Evolutionary conservation across 2,888 invertebrate species (phyloP).

Genomic region (Dolichopus griseipennis): DNA sequence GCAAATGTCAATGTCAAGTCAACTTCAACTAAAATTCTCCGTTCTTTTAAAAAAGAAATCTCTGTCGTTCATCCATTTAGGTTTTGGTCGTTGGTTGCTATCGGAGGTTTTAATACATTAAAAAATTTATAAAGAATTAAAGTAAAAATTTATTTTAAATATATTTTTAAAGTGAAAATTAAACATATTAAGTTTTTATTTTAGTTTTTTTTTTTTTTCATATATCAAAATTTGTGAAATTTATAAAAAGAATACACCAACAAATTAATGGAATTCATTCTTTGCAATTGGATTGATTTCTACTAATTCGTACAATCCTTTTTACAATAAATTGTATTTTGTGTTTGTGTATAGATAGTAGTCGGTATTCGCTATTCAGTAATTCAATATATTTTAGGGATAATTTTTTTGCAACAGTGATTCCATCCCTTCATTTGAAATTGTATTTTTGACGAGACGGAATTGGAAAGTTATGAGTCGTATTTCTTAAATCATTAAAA

Average conservation of each 20-base stretch:
- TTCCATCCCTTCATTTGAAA: neutral
- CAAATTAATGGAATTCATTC: no score
- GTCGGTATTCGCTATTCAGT: neutral
- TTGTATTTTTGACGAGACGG: neutral
- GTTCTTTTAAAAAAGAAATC: neutral
- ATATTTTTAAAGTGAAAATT: neutral
- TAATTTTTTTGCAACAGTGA: neutral
- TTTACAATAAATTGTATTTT: no score
- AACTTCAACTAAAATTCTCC: neutral
- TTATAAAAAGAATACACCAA: no score
- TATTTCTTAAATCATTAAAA: no score
- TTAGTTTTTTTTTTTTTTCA: no score
- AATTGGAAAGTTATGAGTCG: neutral
- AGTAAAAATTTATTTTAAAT: neutral
- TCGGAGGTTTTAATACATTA: neutral
- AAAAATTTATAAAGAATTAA: no score
- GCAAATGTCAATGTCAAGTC: neutral
- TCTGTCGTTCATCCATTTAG: slow-evolving; percentile 4
- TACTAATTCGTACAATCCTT: no score
- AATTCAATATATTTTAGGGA: neutral
- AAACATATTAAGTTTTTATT: neutral
- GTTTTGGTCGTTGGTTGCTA: slow-evolving; percentile 4
- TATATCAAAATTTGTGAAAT: no score
- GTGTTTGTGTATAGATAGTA: neutral
- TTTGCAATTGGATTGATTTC: no score